A percentile compares a stretch with the other conserved stretches of the same genome.
Evolutionary conservation across 2,888 invertebrate species (phyloP).

Genomic region (Phasia obesa): DNA sequence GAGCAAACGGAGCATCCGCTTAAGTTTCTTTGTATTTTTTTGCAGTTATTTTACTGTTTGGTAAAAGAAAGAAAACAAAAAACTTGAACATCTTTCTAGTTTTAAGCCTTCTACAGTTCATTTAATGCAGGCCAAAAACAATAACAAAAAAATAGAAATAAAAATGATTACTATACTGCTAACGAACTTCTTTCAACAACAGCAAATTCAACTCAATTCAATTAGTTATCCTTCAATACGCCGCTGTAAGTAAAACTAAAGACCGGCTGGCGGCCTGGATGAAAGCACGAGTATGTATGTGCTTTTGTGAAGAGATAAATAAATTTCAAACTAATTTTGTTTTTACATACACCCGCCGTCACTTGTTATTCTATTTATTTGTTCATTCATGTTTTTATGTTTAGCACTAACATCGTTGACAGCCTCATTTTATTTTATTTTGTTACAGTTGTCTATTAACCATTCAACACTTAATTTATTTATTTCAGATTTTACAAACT

Average conservation of each 20-base stretch:
- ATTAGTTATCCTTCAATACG: slow-evolving; percentile 66
- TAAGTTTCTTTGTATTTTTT: slow-evolving; percentile 5
- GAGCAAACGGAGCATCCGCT: too few relatives aligned
- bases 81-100: too few relatives aligned
- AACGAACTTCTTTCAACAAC: slow-evolving; percentile 22
- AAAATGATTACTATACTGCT: too few relatives aligned
- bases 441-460: slow-evolving; percentile 16
- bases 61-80: slow-evolving; percentile 3
- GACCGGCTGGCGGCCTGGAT: not conserved
- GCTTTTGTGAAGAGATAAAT: too few relatives aligned
- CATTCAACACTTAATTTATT: slow-evolving; percentile 38
- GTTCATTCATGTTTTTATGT: not conserved
- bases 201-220: slow-evolving; percentile 54
- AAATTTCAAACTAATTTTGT: slow-evolving; percentile 22
- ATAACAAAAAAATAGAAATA: not conserved
- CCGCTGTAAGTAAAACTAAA: slow-evolving; percentile 44
- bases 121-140: slow-evolving; percentile 46
- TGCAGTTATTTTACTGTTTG: not conserved
- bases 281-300: not conserved
- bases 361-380: slow-evolving; percentile 22
- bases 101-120: slow-evolving; percentile 61
- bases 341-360: too few relatives aligned
- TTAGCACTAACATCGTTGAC: slow-evolving; percentile 45
- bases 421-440: too few relatives aligned
- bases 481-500: slow-evolving; percentile 17